Percentiles rank a stretch among this genome's conserved stretches.
phyloP scores from a whole-genome alignment of 1,140 invertebrate species.

The Leptonema lineaticorne region DNA sequence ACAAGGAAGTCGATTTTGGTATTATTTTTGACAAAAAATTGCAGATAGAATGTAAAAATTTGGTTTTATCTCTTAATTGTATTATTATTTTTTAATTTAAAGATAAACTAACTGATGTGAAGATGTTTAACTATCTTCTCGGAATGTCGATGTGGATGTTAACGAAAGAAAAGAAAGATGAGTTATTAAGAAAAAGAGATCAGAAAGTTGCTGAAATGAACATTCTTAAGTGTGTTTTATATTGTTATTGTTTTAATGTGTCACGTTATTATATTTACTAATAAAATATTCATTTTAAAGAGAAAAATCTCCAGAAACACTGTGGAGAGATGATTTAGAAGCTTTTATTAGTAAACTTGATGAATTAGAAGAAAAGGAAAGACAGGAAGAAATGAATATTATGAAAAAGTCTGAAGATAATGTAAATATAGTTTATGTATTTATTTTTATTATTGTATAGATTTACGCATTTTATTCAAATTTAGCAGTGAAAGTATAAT shows the following conservation, averaged over 20 bases:
- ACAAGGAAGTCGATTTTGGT: conserved; percentile 57
- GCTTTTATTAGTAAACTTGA: conserved; percentile 70
- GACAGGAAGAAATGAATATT: conserved; percentile 58
- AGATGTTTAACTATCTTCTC: conserved; percentile 87
- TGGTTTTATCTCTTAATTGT: background rate
- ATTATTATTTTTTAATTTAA: conserved; percentile 44
- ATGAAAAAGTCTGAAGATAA: conserved; percentile 45
- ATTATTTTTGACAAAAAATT: conserved; percentile 3
- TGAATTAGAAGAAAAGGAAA: conserved; percentile 69
- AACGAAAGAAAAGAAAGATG: conserved; percentile 91
- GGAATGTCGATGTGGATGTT: conserved; percentile 95
- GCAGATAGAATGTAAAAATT: background rate
- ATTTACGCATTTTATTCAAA: conserved; percentile 38
- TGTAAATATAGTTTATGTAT: too few species aligned
- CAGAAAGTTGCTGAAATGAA: conserved; percentile 77
- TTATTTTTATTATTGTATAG: conserved; percentile 4
- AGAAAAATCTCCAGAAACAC: conserved; percentile 70
- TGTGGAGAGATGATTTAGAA: conserved; percentile 91
- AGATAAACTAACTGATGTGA: conserved; percentile 63
- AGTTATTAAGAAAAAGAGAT: conserved; percentile 83
- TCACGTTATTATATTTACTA: conserved; percentile 2
- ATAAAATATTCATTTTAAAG: conserved; percentile 39
- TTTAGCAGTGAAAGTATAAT: too few species aligned
- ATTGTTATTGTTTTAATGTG: background rate
- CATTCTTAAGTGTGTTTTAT: conserved; percentile 57